Evolutionary conservation across 2,797 vertebrate species (phyloP).

Genomic region (Phaenicophaeus curvirostris): DNA sequence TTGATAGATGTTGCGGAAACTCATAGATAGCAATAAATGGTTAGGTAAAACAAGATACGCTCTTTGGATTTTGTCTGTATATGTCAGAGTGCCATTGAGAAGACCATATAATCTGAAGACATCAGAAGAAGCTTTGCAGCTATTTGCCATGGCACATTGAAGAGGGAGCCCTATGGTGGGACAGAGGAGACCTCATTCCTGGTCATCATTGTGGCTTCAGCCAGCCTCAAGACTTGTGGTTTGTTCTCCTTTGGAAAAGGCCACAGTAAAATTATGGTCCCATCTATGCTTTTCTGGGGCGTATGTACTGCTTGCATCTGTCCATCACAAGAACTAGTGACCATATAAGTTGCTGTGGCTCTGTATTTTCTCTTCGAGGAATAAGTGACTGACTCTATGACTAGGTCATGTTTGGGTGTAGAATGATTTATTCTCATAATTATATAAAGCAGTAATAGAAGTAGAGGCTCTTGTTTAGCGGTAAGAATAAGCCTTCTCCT

Average conservation of each 20-base stretch:
- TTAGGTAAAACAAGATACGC: not conserved
- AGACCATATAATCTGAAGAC: not conserved
- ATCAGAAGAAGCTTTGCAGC: not conserved
- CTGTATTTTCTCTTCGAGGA: not conserved
- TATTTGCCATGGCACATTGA: not conserved
- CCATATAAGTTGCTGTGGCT: not conserved
- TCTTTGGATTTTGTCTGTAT: not conserved
- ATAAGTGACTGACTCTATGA: not conserved
- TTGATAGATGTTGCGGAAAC: not conserved
- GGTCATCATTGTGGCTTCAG: not conserved
- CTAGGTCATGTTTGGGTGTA: not conserved
- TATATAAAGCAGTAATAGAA: not conserved
- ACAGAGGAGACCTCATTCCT: not conserved
- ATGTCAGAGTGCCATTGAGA: not conserved
- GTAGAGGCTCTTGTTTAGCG: not conserved
- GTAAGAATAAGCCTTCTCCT: not conserved
- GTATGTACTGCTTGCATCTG: rapidly evolving
- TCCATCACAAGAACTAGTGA: not conserved
- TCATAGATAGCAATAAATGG: not conserved
- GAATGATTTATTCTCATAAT: not conserved
- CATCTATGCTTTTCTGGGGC: rapidly evolving
- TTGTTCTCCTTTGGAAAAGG: not conserved
- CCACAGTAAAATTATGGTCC: no score
- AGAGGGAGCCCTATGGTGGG: not conserved
- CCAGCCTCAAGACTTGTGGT: not conserved